phyloP scores from a whole-genome alignment of 2,797 vertebrate species.

The Fistularia tabacaria region DNA sequence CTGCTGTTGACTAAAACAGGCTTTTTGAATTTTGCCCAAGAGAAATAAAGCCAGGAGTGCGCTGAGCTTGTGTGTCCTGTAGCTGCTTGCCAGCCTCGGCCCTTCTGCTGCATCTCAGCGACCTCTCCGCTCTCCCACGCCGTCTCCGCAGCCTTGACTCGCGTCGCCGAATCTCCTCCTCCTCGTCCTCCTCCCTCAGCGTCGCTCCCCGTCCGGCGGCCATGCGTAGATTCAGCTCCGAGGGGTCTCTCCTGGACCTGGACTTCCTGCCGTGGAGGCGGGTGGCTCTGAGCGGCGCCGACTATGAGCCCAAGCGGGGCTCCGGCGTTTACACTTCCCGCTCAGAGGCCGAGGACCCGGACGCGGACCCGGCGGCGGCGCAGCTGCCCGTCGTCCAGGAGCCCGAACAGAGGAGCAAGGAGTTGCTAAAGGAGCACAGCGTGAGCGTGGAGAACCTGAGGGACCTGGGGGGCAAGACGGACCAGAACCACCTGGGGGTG shows the following conservation, averaged over 20 bases:
- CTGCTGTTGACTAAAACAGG: too few relatives aligned
- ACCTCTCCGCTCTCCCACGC: background rate
- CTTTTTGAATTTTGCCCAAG: too few relatives aligned
- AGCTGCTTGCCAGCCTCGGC: too few relatives aligned
- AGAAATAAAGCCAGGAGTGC: too few relatives aligned
- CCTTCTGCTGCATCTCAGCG: too few relatives aligned
- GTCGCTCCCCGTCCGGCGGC: conserved; percentile 1
- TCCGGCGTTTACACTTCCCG: conserved; percentile 18
- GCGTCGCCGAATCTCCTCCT: conserved; percentile 5
- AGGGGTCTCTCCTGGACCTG: conserved; percentile 74
- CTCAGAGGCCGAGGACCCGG: background rate
- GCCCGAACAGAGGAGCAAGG: conserved; percentile 5
- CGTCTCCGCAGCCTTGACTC: background rate
- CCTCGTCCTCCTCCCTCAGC: background rate
- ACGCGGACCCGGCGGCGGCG: accelerated
- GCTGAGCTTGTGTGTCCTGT: too few relatives aligned
- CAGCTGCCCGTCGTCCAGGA: conserved; percentile 33
- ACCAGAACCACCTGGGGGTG: conserved; percentile 49
- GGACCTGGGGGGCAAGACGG: conserved; percentile 29
- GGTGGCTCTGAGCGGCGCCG: conserved; percentile 22
- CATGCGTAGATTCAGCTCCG: conserved; percentile 77
- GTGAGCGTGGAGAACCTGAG: conserved; percentile 64
- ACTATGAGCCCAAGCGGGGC: conserved; percentile 1
- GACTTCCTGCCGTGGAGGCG: conserved; percentile 68
- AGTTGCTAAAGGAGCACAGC: conserved; percentile 63